Base-by-base conservation (phyloP, 1,140 invertebrate genomes). In the Macrotrachela quadricornifera region DNA sequence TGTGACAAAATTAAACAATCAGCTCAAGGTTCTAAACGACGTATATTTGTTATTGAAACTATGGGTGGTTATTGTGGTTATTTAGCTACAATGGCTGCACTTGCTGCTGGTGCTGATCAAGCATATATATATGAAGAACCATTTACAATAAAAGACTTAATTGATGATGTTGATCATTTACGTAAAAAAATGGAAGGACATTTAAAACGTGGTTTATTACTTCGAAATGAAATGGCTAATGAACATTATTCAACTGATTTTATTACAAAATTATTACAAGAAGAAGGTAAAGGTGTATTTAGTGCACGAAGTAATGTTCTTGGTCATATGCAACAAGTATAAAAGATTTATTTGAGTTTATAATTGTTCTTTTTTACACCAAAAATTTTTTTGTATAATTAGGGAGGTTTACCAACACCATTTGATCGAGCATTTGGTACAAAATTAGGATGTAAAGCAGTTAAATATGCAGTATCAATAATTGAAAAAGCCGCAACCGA, bases 31-130 rank as follows among this genome's bases (percentile, higher is more conserved):
- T 73, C 73, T 8, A 74, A 73, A 50, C 60, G 74, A 39, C 62
- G 74, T 44, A 71, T 74, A 1, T 99, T 99, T 69, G 80, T 99
- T 16, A 84, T 99, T 59, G 94, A 99, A 75, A 96, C 90, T 0
- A 97, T 97, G 92, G 92, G 53, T n/a, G 91, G 91, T 2, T 95
- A 82, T 70, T 97, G 91, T 68, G 92, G 94, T 21, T 97, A 96
- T 71, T 73, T 97, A 58, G 88, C 92, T 50, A 96, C 90, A 1
- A 70, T 95, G 46, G 83, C 87, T 59, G 92, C 81, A 11, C 62
- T 97, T 46, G 91, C 91, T 6, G 87, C 88, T 49, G 94, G 94
- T 42, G 88, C 94, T 12, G 94, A 99, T 73, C 90, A 90, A 48
- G 92, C 94, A 0, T 99, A 97, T 63, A 97, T 99, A 59, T 94